A percentile compares a stretch with the other conserved stretches of the same genome.
These are phyloP conservation scores for Metallyticus violacea DNA, from an alignment of 2,888 invertebrate species.

Conservation along the genomic window DNA sequence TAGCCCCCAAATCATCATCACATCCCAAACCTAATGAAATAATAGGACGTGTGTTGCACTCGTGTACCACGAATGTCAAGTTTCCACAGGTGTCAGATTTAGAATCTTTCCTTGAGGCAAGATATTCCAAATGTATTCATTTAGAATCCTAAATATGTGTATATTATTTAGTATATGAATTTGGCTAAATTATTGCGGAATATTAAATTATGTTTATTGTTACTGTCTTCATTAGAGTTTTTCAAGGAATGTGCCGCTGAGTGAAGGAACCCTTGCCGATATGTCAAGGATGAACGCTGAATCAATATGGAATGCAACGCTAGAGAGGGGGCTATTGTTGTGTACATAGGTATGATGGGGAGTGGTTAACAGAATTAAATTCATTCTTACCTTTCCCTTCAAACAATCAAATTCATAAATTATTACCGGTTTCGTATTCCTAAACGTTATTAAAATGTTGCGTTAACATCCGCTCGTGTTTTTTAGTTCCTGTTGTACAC, in stretches of 20 bases:
- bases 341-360: neutral
- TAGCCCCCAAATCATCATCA: no score
- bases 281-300: neutral
- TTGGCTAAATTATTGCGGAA: no score
- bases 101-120: neutral
- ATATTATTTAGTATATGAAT: no score
- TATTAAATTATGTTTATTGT: no score
- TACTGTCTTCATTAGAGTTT: neutral
- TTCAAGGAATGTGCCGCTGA: neutral
- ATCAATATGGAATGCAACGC: neutral
- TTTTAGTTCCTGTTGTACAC: neutral
- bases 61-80: no score
- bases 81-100: neutral
- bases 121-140: no score
- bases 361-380: neutral
- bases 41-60: no score
- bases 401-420: neutral
- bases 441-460: neutral
- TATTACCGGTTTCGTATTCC: neutral
- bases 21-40: no score
- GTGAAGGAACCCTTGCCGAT: neutral
- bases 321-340: neutral
- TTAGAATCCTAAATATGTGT: no score
- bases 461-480: neutral
- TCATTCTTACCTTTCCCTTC: neutral